phyloP scores from a whole-genome alignment of 2,797 vertebrate genomes.

The Neosilurus hyrtlii region DNA sequence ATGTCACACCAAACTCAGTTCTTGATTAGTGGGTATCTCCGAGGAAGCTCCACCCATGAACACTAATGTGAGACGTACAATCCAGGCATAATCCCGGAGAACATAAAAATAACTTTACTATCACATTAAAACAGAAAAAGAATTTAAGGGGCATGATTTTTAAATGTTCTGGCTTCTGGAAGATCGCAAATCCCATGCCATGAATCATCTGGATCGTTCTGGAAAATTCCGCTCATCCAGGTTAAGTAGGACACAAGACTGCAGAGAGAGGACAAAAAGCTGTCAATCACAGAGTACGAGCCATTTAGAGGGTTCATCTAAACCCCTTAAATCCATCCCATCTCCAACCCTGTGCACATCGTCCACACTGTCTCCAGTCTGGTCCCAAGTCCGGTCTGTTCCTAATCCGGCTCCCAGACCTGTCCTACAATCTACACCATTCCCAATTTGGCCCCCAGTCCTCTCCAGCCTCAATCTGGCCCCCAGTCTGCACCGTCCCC shows the following conservation, averaged over 20 bases:
- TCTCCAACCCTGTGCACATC: too few relatives aligned
- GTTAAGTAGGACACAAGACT: conserved; percentile 95
- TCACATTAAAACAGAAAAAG: neutral
- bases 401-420: neutral
- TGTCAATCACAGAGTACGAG: neutral
- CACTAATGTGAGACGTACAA: neutral
- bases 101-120: conserved; percentile 23
- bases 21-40: neutral
- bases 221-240: conserved; percentile 40
- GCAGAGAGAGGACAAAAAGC: conserved; percentile 54
- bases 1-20: neutral
- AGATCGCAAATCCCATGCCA: neutral
- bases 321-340: neutral
- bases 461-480: too few relatives aligned
- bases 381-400: neutral
- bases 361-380: neutral
- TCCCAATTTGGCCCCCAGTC: too few relatives aligned
- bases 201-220: conserved; percentile 42
- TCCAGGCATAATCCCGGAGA: neutral
- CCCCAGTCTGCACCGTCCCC: too few relatives aligned
- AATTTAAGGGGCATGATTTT: neutral
- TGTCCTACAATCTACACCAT: too few relatives aligned
- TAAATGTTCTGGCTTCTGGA: conserved; percentile 1
- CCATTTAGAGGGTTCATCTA: neutral
- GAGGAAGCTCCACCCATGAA: neutral